Base-by-base conservation (phyloP, 2,888 invertebrate genomes). In the Drosophila merina region DNA sequence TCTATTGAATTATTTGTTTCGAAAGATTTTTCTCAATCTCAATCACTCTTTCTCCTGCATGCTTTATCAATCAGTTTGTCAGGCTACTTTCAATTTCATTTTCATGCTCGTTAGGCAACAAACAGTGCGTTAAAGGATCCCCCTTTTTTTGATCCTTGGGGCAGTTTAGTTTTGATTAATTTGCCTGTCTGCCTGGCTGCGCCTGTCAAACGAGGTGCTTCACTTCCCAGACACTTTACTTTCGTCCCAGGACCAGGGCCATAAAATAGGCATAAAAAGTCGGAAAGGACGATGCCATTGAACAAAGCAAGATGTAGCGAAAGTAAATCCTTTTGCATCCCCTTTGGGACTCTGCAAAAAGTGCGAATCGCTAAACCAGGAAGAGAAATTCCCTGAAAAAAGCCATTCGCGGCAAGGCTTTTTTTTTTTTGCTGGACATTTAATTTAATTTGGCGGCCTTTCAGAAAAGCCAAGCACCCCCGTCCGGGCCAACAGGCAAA, bases 81-180 rank as follows among this genome's bases (percentile, higher is more conserved):
- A 57, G 68, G 70, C 58, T 55, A 69, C 72, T 79, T 83, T 86
- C 82, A 78, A 85, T 85, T 87, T 82, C 74, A 74, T 86, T 88
- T 88, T 84, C 74, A 77, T 76, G 84, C 86, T 79, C 84, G 79
- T 85, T 85, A 76, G 72, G 69, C 81, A 75, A 49, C 68, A 72
- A 80, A 86, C 80, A 75, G 86, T 54, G 73, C 88, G 72, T 79
- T 71, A 86, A 83, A 71, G 74, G 12, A 50, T 12, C 5, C 4
- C 14, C 28, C 38, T 9, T 10, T 36, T 47, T 14, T 49, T 77
- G 83, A 83, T 83, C 86, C 86, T 77, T 79, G 73, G 88, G 63
- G 73, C 86, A 76, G 76, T 77, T 86, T 78, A 77, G 74, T 86
- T 85, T 63, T 86, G 85, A 86, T 86, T 86, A 86, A 86, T 86